Evolutionary conservation across 2,888 invertebrate species (phyloP), one percentile per base, ranked within the genome.

Genomic region (Pollenia amentaria): DNA sequence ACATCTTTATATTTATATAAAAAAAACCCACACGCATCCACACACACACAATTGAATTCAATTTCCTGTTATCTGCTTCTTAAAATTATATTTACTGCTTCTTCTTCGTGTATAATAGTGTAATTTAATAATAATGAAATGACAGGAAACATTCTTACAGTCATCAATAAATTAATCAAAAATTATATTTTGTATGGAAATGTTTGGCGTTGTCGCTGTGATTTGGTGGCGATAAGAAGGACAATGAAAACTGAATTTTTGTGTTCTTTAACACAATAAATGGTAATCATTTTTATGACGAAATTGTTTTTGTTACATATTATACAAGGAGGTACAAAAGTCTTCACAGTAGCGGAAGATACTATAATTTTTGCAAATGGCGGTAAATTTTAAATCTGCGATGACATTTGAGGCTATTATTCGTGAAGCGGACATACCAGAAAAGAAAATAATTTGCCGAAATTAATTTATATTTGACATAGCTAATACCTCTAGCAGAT

Each of bases 81-180:
- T 55, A 38, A 57, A 48, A 38, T 29, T 64, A 16, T 51, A 44
- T 16, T 44, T 64, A 7, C n/a, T n/a, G 40, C 14, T 46, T 21
- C 51, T 16, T 42, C n/a, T 8, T 46, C 14, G 57, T 18, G 18
- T 14, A 1, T 46, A 3, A 8, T 7, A 42, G 44, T 65, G 46
- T 55, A 11, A 42, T 60, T 48, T 38, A 9, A 12, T 48, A 21
- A 4, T 40, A 53, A 62, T 73, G 12, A 60, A 48, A 57, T 46
- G 44, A 48, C 46, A 57, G 57, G 18, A 60, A 62, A 69, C 69
- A 69, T 75, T 75, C 48, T 42, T 55, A 18, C 6, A 90, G 38
- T 90, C 90, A 90, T 91, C 91, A 91, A 91, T 91, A 91, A 91
- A 91, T 91, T 91, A 91, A 91, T 91, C 91, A 91, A 91, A 91